Evolutionary conservation across 2,797 vertebrate species (phyloP).

Genomic region (Petrocephalus sullivani): DNA sequence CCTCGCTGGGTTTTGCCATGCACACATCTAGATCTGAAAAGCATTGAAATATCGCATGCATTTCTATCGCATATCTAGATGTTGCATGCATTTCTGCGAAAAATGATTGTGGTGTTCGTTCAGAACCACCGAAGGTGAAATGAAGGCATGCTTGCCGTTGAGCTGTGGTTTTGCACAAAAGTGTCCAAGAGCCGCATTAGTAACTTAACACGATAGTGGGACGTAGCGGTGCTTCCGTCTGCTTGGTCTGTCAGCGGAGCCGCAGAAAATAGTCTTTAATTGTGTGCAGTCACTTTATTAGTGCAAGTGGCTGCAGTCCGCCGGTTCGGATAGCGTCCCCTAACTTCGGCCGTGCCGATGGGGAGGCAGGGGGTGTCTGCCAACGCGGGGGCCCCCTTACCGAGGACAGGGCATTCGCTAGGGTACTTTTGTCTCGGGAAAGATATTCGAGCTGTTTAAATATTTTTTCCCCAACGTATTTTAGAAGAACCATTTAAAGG

Average conservation of each 20-base stretch:
- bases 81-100: not conserved
- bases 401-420: too few species aligned
- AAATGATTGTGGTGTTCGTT: not conserved
- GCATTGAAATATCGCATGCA: not conserved
- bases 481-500: not conserved
- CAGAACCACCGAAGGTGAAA: not conserved
- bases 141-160: not conserved
- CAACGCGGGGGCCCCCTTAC: too few species aligned
- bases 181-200: not conserved
- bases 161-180: constrained; percentile 16
- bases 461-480: not conserved
- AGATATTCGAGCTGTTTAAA: not conserved
- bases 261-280: not conserved
- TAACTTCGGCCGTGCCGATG: not conserved
- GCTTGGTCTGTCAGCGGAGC: not conserved
- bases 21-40: not conserved
- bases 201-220: not conserved
- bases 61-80: too few species aligned
- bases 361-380: not conserved
- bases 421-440: not conserved
- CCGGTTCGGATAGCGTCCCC: not conserved
- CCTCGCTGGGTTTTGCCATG: not conserved
- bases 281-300: not conserved
- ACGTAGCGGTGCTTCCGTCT: not conserved
- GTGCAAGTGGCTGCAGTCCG: not conserved